Conservation (phyloP, 2,797 vertebrate genomes). For the Prunella strophiata region DNA sequence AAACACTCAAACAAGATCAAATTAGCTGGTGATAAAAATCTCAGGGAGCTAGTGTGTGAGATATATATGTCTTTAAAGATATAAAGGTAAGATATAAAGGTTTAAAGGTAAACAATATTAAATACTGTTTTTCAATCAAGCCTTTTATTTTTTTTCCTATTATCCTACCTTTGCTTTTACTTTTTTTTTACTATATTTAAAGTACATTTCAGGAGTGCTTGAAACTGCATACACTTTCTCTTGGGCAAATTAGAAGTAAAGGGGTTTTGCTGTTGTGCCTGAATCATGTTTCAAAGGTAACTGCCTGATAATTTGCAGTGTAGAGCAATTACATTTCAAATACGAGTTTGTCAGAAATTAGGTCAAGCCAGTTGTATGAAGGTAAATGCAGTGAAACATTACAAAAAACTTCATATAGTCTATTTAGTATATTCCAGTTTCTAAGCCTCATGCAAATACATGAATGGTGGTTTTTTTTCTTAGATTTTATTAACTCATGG, state of each 20-base stretch:
- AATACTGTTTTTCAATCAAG: neutral
- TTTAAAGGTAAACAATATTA: neutral
- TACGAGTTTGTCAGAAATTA: neutral
- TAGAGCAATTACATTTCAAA: neutral
- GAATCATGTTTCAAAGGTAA: neutral
- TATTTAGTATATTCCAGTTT: neutral
- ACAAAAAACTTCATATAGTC: neutral
- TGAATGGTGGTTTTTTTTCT: neutral
- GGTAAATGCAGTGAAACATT: neutral
- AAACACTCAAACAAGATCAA: neutral
- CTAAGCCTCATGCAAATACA: neutral
- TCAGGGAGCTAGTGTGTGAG: neutral
- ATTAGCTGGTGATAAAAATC: neutral
- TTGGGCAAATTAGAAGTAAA: neutral
- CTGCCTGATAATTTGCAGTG: neutral
- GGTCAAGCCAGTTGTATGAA: neutral
- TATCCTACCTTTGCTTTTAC: neutral
- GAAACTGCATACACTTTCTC: neutral
- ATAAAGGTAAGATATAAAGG: too few species aligned
- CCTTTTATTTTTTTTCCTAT: accelerated
- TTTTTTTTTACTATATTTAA: neutral
- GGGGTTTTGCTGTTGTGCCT: neutral
- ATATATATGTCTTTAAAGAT: too few species aligned
- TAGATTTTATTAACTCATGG: neutral
- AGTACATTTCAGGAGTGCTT: neutral